Evolutionary conservation across 2,888 invertebrate species (phyloP), one percentile per base, ranked within the genome.

Genomic region (Bhutanitis thaidina): DNA sequence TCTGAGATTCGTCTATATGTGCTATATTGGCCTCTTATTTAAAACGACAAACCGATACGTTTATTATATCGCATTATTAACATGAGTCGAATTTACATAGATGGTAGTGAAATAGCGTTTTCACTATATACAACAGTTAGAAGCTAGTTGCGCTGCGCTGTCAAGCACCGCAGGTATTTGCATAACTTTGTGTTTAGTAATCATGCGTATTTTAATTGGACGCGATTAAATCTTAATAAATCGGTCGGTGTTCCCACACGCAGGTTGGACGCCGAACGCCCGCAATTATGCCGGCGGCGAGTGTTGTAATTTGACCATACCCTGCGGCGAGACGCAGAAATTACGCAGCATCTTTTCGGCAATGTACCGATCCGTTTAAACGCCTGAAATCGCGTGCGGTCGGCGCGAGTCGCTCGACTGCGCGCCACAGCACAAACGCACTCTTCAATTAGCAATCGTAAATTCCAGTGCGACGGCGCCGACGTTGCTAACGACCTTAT

Each of bases 221-320:
- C 61, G 64, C 75, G 84, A 87, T 88, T 86, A 86, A 87, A 86
- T 86, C 81, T 84, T 84, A 84, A 87, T 86, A 83, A 83, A 83
- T 83, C 80, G 84, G 76, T 61, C 75, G 70, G 77, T 76, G 74
- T 85, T 84, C 78, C 80, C 78, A 80, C 81, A 80, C 76, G 80
- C 80, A 79, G 68, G 32, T 27, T 34, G 32, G 32, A 38, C 25
- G 38, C 20, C 67, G 65, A 65, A 59, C 67, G 63, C 64, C 71
- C 73, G 79, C 77, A 87, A 88, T 87, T 85, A 82, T 72, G 74
- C 77, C 72, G 76, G 63, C 76, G 76, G 82, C 74, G 68, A 67
- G 70, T 73, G 73, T 78, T 75, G 80, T 79, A 85, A 84, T 86
- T 87, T 80, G 79, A 71, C 65, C 68, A 72, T 77, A 68, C 72